These are phyloP conservation scores for Murina feae DNA, from an alignment of 2,113 vertebrate species.

Conservation along the genomic window DNA sequence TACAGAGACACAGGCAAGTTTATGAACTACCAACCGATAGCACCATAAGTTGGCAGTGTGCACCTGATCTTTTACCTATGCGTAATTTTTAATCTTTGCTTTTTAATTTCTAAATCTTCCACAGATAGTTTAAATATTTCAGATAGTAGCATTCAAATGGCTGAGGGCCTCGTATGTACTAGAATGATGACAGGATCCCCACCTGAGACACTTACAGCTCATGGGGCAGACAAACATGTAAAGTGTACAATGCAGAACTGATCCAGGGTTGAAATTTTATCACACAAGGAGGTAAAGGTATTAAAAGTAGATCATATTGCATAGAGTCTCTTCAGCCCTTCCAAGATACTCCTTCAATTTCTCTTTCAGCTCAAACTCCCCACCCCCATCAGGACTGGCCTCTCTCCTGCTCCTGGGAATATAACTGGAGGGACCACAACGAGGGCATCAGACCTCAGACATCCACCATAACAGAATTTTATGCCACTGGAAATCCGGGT, in stretches of 20 bases:
- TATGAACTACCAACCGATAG: not conserved
- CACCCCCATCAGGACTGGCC: not conserved
- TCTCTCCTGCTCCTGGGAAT: not conserved
- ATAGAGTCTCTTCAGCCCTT: not conserved
- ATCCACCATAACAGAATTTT: not conserved
- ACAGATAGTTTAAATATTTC: not conserved
- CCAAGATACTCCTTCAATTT: not conserved
- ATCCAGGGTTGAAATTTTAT: not conserved
- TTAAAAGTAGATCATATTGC: not conserved
- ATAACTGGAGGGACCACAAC: not conserved
- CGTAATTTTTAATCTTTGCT: not conserved
- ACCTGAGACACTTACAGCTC: not conserved
- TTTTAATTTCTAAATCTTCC: not conserved
- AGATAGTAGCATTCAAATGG: not conserved
- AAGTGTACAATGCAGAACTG: not conserved
- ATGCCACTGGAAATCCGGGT: not conserved
- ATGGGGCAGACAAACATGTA: not conserved
- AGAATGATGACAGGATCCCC: not conserved
- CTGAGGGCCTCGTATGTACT: not conserved
- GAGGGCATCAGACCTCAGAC: not conserved
- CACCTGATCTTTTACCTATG: not conserved
- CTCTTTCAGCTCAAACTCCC: not conserved
- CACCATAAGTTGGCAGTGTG: not conserved
- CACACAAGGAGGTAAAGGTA: not conserved
- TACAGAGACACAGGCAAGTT: not conserved